A percentile compares a stretch with the other conserved stretches of the same genome.
These are phyloP conservation scores for Plecturocebus donacophilus DNA, from an alignment of 2,113 vertebrate genomes.

Conservation along the genomic window DNA sequence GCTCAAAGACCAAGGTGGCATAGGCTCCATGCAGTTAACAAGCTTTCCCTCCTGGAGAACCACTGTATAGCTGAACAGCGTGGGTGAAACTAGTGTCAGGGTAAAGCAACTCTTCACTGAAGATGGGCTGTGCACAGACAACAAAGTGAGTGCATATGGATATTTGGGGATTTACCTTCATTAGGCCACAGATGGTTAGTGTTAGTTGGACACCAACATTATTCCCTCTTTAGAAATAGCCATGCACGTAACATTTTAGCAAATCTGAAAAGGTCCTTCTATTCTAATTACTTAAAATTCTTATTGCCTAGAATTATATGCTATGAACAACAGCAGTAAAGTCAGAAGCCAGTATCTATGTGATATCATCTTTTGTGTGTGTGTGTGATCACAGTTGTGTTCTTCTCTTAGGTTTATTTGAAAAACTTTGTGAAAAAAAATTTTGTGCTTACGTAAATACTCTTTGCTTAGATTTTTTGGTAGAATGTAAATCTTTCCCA, in stretches of 20 bases:
- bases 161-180: neutral
- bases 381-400: neutral
- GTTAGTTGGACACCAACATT: neutral
- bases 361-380: neutral
- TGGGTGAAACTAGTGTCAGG: neutral
- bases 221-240: neutral
- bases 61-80: neutral
- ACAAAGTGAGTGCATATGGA: neutral
- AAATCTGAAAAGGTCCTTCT: neutral
- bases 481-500: neutral
- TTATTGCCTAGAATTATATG: neutral
- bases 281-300: neutral
- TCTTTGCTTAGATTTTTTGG: neutral
- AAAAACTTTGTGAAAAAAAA: neutral
- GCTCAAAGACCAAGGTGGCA: neutral
- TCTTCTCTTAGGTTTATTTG: slow-evolving; percentile 25
- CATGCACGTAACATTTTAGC: neutral
- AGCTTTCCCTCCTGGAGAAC: neutral
- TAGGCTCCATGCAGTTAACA: neutral
- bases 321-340: neutral
- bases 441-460: neutral
- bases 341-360: neutral
- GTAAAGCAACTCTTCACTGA: neutral
- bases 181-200: neutral
- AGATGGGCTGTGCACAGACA: neutral